A percentile compares a stretch with the other conserved stretches of the same genome.
phyloP scores from a whole-genome alignment of 2,797 vertebrate genomes.

The Potorous gilbertii region DNA sequence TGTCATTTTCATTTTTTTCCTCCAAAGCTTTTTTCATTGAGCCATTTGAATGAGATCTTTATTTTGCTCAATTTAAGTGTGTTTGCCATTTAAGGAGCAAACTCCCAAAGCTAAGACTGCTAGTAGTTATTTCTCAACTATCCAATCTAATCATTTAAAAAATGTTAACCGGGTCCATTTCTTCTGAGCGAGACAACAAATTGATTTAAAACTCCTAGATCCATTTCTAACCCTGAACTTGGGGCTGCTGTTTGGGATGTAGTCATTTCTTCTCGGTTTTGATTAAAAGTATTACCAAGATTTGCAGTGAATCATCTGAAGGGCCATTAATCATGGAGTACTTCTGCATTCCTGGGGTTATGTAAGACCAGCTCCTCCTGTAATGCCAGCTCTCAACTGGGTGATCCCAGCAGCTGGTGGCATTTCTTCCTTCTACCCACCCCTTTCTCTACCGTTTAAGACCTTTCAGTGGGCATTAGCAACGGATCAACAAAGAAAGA shows the following conservation, averaged over 20 bases:
- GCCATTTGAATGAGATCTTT: constrained; percentile 21
- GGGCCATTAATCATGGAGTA: not conserved
- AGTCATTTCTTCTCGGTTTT: not conserved
- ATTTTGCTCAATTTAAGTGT: constrained; percentile 42
- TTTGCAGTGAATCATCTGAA: not conserved
- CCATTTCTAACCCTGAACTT: not conserved
- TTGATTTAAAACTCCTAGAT: not conserved
- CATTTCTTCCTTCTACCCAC: not conserved
- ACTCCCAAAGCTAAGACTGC: not conserved
- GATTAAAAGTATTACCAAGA: not conserved
- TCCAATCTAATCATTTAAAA: not conserved
- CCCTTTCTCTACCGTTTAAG: not conserved
- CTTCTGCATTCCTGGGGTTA: not conserved
- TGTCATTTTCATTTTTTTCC: constrained; percentile 42
- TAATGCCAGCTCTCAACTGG: not conserved
- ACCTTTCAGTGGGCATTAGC: not conserved
- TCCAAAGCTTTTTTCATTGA: constrained; percentile 27
- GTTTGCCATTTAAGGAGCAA: not conserved
- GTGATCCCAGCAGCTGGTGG: not conserved
- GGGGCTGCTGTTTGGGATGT: not conserved
- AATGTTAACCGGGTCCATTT: not conserved
- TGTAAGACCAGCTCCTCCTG: not conserved
- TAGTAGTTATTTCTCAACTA: not conserved
- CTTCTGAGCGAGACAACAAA: not conserved
- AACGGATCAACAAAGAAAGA: not conserved